phyloP scores from a whole-genome alignment of 2,888 invertebrate species.

The Drosophila borborema region DNA sequence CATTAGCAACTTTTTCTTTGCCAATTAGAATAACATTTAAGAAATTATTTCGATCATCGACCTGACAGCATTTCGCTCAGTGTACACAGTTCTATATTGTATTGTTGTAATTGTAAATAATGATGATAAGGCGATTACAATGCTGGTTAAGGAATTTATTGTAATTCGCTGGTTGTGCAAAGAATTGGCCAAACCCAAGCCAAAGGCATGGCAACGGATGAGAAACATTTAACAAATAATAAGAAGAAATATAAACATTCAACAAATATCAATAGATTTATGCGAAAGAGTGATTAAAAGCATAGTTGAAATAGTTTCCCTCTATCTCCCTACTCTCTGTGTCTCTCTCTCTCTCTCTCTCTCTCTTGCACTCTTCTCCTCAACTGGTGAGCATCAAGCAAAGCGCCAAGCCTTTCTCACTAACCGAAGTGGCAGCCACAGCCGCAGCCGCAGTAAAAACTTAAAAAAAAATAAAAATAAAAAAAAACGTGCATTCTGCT shows the following conservation, averaged over 20 bases:
- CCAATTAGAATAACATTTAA: not conserved
- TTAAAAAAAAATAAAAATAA: slow-evolving; percentile 14
- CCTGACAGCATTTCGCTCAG: slow-evolving; percentile 19
- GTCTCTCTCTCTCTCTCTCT: not conserved
- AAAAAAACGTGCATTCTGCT: slow-evolving; percentile 46
- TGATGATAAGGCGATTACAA: slow-evolving; percentile 73
- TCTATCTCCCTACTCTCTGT: not conserved
- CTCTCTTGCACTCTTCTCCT: not conserved
- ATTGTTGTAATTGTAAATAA: slow-evolving; percentile 71
- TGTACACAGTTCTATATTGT: slow-evolving; percentile 19
- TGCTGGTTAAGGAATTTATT: slow-evolving; percentile 72
- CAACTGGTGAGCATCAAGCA: slow-evolving; percentile 14
- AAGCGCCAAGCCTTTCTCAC: slow-evolving; percentile 50
- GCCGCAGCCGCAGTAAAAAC: slow-evolving; percentile 35
- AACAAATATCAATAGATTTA: slow-evolving; percentile 15
- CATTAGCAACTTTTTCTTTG: not conserved
- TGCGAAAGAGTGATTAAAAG: slow-evolving; percentile 28
- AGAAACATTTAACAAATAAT: slow-evolving; percentile 4
- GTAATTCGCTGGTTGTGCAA: slow-evolving; percentile 59
- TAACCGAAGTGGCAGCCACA: slow-evolving; percentile 24
- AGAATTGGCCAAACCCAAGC: slow-evolving; percentile 31
- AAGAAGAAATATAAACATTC: not conserved
- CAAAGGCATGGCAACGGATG: slow-evolving; percentile 21
- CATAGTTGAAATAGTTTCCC: slow-evolving; percentile 41
- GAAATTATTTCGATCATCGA: not conserved